Percentiles rank a stretch among this genome's conserved stretches.
Evolutionary conservation across 2,113 vertebrate genomes (phyloP).

Genomic region (Gasterosteus nipponicus): DNA sequence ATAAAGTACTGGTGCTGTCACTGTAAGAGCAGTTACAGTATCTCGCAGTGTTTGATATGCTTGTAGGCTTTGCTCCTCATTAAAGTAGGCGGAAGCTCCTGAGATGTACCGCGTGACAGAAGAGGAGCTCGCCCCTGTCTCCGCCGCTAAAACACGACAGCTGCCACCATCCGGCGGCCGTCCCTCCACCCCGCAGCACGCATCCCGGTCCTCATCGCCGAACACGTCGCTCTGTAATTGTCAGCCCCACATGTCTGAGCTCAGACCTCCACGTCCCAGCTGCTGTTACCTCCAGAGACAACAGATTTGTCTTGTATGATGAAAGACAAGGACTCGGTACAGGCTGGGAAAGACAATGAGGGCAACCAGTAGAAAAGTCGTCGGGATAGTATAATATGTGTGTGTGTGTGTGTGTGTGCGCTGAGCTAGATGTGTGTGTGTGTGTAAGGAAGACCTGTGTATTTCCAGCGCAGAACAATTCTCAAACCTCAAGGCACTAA

Average conservation of each 20-base stretch:
- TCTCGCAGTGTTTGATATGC: slow-evolving; percentile 62
- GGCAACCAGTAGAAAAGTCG: slow-evolving; percentile 26
- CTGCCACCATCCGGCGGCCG: slow-evolving; percentile 52
- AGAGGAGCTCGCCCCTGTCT: slow-evolving; percentile 61
- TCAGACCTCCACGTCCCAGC: slow-evolving; percentile 52
- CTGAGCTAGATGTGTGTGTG: background rate
- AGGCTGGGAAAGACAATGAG: slow-evolving; percentile 39
- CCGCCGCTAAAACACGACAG: slow-evolving; percentile 69
- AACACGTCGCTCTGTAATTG: slow-evolving; percentile 72
- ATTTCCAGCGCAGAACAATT: slow-evolving; percentile 8
- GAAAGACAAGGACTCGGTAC: slow-evolving; percentile 36
- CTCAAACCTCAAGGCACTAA: background rate
- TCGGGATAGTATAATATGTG: background rate
- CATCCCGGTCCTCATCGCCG: slow-evolving; percentile 46
- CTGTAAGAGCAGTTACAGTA: slow-evolving; percentile 39
- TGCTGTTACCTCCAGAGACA: slow-evolving; percentile 56
- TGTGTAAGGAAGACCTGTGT: slow-evolving; percentile 24
- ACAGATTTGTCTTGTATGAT: slow-evolving; percentile 57
- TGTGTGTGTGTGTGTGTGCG: slow-evolving; percentile 11
- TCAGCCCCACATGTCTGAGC: slow-evolving; percentile 52
- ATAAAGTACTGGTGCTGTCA: slow-evolving; percentile 48
- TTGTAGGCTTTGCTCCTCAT: slow-evolving; percentile 72
- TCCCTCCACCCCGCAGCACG: slow-evolving; percentile 41
- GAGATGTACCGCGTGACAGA: slow-evolving; percentile 65
- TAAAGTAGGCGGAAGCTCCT: slow-evolving; percentile 65